These are phyloP conservation scores for Ceuthmochares aereus DNA, from an alignment of 2,113 vertebrate genomes.

Conservation along the genomic window DNA sequence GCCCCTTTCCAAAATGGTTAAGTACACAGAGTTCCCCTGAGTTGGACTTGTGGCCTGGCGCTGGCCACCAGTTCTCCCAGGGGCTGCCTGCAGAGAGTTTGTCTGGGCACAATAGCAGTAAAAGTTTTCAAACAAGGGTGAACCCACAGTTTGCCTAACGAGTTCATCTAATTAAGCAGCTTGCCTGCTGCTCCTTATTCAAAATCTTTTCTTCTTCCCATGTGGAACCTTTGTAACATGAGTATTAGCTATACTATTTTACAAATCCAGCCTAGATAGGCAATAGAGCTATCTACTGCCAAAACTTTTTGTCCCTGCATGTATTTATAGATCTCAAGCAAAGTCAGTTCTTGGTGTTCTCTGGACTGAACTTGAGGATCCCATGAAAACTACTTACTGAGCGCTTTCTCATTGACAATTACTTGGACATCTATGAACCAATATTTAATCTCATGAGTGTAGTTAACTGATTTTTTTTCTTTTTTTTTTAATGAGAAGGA, in stretches of 20 bases:
- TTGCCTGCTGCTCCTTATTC: background rate
- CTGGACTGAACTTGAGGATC: background rate
- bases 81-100: background rate
- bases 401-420: slow-evolving; percentile 1
- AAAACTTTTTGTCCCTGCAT: background rate
- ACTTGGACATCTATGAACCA: slow-evolving; percentile 8
- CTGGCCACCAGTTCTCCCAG: background rate
- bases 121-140: background rate
- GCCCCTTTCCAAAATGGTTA: accelerated
- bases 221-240: background rate
- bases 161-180: background rate
- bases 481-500: background rate
- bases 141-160: background rate
- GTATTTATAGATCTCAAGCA: slow-evolving; percentile 21
- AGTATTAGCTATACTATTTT: background rate
- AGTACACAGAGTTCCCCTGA: background rate
- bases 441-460: background rate
- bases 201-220: background rate
- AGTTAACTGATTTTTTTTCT: background rate
- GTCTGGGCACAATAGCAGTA: background rate
- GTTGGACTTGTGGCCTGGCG: accelerated
- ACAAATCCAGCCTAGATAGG: background rate
- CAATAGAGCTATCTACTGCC: background rate
- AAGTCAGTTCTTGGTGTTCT: slow-evolving; percentile 40
- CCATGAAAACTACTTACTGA: background rate